phyloP scores from a whole-genome alignment of 1,140 invertebrate species.

The Rhagoletis zephyria region DNA sequence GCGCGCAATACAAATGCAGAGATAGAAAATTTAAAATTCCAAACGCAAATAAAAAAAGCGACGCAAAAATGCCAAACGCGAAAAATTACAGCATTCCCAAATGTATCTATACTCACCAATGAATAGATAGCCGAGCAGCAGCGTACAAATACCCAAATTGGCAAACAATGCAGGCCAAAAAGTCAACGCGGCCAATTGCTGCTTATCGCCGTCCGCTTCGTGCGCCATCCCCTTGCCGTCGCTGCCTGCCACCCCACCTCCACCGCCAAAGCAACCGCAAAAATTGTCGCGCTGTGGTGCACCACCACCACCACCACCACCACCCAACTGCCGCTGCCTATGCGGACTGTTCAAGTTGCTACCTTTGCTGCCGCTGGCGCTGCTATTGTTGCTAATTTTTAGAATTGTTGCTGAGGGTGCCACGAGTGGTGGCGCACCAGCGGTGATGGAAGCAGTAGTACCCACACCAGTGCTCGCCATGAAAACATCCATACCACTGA shows the following conservation, averaged over 20 bases:
- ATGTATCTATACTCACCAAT: conserved; percentile 46
- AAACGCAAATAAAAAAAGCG: not conserved
- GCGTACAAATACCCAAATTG: conserved; percentile 53
- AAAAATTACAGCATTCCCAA: not conserved
- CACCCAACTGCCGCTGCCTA: conserved; percentile 15
- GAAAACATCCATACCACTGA: not conserved
- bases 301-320: too few species aligned
- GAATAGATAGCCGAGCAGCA: conserved; percentile 52
- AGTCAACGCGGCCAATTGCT: conserved; percentile 20
- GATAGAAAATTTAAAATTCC: not conserved
- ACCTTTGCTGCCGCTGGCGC: conserved; percentile 18
- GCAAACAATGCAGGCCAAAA: conserved; percentile 54
- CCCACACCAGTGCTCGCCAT: not conserved
- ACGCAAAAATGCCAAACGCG: not conserved
- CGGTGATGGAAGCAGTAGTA: not conserved
- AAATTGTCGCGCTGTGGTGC: conserved; percentile 30
- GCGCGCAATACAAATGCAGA: too few species aligned
- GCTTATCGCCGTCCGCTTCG: not conserved
- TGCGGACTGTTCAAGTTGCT: conserved; percentile 31
- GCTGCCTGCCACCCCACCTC: not conserved
- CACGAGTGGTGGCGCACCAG: not conserved
- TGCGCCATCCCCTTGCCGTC: not conserved
- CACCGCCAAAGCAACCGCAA: conserved; percentile 50
- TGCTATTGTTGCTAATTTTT: conserved; percentile 3
- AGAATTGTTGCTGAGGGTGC: not conserved